A percentile compares a stretch with the other conserved stretches of the same genome.
These are phyloP conservation scores for Labeo rohita DNA, from an alignment of 2,113 vertebrate species.

Conservation along the genomic window DNA sequence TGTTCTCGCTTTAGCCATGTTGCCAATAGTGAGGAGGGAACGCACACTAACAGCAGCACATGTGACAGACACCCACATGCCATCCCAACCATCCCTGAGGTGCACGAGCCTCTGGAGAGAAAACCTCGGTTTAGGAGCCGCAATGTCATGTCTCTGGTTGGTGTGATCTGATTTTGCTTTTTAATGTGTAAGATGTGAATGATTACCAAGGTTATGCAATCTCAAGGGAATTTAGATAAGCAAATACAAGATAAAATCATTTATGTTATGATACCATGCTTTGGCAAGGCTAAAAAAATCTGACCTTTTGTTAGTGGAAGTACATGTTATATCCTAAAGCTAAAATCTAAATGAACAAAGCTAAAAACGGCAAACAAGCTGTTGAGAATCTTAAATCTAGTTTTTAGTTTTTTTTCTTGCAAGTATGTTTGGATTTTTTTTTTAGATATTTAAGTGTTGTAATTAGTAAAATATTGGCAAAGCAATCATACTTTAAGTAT, in stretches of 20 bases:
- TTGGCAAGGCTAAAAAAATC: not conserved
- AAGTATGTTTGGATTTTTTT: not conserved
- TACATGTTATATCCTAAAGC: not conserved
- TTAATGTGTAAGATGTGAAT: not conserved
- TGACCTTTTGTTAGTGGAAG: not conserved
- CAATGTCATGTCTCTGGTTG: slow-evolving; percentile 83
- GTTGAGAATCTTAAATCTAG: not conserved
- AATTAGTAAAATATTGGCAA: not conserved
- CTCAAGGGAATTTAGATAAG: not conserved
- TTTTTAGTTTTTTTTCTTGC: not conserved
- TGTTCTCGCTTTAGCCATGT: slow-evolving; percentile 66
- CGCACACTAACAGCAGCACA: slow-evolving; percentile 51
- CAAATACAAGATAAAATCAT: not conserved
- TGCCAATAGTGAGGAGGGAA: slow-evolving; percentile 69
- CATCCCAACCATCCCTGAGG: slow-evolving; percentile 76
- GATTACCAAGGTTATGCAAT: not conserved
- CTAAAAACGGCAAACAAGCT: not conserved
- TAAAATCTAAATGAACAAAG: not conserved
- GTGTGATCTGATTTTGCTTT: slow-evolving; percentile 40
- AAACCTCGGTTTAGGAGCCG: slow-evolving; percentile 79
- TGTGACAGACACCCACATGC: slow-evolving; percentile 63
- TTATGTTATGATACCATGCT: not conserved
- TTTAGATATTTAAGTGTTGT: not conserved
- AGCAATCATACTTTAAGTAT: not conserved
- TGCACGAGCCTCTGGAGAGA: slow-evolving; percentile 73